Base-by-base conservation (phyloP, 2,888 invertebrate genomes). In the Arrhopalites spinosus region DNA sequence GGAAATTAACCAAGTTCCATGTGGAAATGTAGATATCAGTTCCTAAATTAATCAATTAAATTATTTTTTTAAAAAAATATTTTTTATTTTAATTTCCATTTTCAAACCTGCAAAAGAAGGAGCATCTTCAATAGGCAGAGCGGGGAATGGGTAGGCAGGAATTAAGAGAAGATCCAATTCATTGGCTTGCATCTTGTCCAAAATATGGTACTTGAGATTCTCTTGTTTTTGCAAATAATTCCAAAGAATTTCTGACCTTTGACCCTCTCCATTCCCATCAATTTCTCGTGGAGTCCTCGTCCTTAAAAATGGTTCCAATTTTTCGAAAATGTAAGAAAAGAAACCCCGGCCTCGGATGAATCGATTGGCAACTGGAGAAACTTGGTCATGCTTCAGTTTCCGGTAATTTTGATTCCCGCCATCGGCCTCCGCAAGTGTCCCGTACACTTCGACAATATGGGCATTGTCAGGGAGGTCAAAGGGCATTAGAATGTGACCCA, bases 21-120 rank as follows among this genome's bases (percentile, higher is more conserved):
- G 36, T 36, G 23, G 29, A 78, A 1, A 84, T 85, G 79, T 84
- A 84, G 13, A 30, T 36, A 11, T 7, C 30, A 7, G 70, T 30
- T 1, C 36, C 70, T 70, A 20, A 8, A 29, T 30, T 5, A 29
- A 30, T 5, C 29, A 17, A 17, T 17, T 17, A 2, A 11, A 15
- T 13, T 17, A 36, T 36, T 36, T 17, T 15, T 27, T 36, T 29
- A 64, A 15, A n/a, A n/a, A n/a, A n/a, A n/a, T n/a, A n/a, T n/a
- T n/a, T n/a, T n/a, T n/a, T n/a, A n/a, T n/a, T n/a, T n/a, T n/a
- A n/a, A n/a, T n/a, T 64, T 11, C 29, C 1, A 27, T 11, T 36
- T 11, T 36, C 36, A 7, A 13, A 71, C 71, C 20, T 8, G 43
- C 20, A 17, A 61, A 47, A 17, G 27, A 43, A 3, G 59, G 59